Evolutionary conservation across 1,140 invertebrate genomes (phyloP).

Genomic region (Drosophila sulfurigaster): DNA sequence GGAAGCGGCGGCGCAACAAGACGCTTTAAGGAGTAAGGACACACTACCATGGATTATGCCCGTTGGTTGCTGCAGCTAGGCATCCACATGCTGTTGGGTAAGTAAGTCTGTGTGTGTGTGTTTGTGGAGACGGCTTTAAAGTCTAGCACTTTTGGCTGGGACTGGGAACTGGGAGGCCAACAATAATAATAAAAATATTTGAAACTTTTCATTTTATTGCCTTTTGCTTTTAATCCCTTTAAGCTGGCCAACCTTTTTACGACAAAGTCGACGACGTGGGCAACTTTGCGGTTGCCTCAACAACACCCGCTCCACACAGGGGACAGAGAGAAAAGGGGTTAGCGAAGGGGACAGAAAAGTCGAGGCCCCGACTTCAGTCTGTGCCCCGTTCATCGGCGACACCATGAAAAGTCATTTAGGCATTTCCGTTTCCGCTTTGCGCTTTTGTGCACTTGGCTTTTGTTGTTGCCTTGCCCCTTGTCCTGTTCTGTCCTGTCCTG

Average conservation of each 20-base stretch:
- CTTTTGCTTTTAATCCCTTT: slow-evolving; percentile 82
- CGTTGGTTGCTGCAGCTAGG: slow-evolving; percentile 71
- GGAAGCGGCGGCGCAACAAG: slow-evolving; percentile 9
- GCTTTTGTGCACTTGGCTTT: slow-evolving; percentile 75
- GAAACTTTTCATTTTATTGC: slow-evolving; percentile 82
- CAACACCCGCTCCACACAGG: slow-evolving; percentile 1
- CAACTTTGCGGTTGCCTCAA: slow-evolving; percentile 70
- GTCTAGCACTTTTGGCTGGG: slow-evolving; percentile 11
- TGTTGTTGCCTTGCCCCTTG: slow-evolving; percentile 7
- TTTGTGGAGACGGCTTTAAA: slow-evolving; percentile 42
- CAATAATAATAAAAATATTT: slow-evolving; percentile 79
- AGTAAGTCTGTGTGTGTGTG: slow-evolving; percentile 20
- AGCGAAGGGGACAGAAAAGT: neutral
- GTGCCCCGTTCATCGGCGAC: slow-evolving; percentile 24
- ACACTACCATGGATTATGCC: slow-evolving; percentile 64
- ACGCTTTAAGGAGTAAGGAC: slow-evolving; percentile 47
- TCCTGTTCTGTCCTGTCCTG: slow-evolving; percentile 7
- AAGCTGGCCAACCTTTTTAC: slow-evolving; percentile 72
- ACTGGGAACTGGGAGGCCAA: neutral
- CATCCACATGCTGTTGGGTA: slow-evolving; percentile 71
- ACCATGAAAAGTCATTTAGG: slow-evolving; percentile 81
- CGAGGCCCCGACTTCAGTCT: neutral
- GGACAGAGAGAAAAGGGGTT: slow-evolving; percentile 2
- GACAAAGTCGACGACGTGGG: slow-evolving; percentile 70
- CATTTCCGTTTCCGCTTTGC: slow-evolving; percentile 77